phyloP scores from a whole-genome alignment of 2,888 invertebrate species.

The Gastrophysa polygoni region DNA sequence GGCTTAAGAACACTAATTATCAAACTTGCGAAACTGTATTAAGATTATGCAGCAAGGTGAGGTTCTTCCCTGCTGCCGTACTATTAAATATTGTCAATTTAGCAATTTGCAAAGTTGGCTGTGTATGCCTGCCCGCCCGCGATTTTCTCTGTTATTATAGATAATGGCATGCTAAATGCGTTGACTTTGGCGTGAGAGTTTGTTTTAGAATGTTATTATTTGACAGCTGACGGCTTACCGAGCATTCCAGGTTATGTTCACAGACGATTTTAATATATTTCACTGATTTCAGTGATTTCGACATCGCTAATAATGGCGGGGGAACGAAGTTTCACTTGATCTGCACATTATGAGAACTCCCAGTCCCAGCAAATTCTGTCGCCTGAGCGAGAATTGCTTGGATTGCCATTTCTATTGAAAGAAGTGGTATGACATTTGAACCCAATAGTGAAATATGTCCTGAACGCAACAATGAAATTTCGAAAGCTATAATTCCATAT shows the following conservation, averaged over 20 bases:
- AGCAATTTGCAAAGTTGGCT: conserved; percentile 57
- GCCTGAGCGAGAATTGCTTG: too few species aligned
- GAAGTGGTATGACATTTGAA: too few species aligned
- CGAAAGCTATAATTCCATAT: too few species aligned
- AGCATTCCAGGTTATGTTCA: conserved; percentile 40
- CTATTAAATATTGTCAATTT: conserved; percentile 60
- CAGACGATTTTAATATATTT: conserved; percentile 27
- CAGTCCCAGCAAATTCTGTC: neutral
- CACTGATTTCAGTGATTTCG: conserved; percentile 10
- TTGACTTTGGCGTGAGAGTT: conserved; percentile 56
- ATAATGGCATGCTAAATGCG: conserved; percentile 58
- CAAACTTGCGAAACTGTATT: conserved; percentile 60
- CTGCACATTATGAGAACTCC: neutral
- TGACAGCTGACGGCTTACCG: conserved; percentile 54
- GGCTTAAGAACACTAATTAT: conserved; percentile 60
- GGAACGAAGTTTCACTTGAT: neutral
- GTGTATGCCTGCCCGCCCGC: conserved; percentile 43
- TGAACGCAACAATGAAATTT: too few species aligned
- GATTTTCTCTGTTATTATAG: conserved; percentile 57
- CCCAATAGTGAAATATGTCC: too few species aligned
- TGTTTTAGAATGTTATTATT: conserved; percentile 54
- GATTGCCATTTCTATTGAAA: too few species aligned
- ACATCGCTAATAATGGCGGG: neutral
- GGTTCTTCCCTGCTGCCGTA: conserved; percentile 35
- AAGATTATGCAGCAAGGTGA: conserved; percentile 57